Evolutionary conservation across 2,113 vertebrate species (phyloP).

Genomic region (Pituophis catenifer): DNA sequence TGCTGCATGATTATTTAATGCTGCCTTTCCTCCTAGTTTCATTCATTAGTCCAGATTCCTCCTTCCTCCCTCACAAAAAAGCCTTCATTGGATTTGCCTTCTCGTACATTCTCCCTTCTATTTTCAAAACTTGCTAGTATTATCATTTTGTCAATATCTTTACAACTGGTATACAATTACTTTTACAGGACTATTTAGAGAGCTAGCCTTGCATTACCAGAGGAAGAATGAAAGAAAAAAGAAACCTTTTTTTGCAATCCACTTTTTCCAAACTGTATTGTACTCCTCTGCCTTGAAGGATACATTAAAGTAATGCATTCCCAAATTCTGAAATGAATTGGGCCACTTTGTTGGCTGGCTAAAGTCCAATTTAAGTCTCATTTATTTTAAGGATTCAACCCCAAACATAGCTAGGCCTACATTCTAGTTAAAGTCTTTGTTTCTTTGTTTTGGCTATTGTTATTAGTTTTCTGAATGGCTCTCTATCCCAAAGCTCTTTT

Average conservation of each 20-base stretch:
- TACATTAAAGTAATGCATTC: background rate
- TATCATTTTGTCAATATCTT: conserved; percentile 10
- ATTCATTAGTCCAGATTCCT: background rate
- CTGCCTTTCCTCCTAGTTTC: background rate
- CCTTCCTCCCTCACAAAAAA: background rate
- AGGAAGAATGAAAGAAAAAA: background rate
- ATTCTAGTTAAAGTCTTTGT: background rate
- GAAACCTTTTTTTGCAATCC: background rate
- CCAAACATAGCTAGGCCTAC: background rate
- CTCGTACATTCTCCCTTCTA: background rate
- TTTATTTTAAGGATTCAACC: background rate
- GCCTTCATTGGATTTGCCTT: background rate
- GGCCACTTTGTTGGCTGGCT: background rate
- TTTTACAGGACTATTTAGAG: background rate
- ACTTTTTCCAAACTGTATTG: background rate
- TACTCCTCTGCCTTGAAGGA: background rate
- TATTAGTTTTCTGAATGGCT: background rate
- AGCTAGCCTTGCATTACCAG: background rate
- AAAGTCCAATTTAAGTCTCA: background rate
- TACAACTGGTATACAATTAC: background rate
- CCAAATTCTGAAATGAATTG: background rate
- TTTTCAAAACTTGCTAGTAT: background rate
- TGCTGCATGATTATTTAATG: background rate
- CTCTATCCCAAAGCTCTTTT: background rate
- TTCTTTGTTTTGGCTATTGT: background rate